Evolutionary conservation across 2,113 vertebrate species (phyloP).

Genomic region (Cephalopholis sonnerati): DNA sequence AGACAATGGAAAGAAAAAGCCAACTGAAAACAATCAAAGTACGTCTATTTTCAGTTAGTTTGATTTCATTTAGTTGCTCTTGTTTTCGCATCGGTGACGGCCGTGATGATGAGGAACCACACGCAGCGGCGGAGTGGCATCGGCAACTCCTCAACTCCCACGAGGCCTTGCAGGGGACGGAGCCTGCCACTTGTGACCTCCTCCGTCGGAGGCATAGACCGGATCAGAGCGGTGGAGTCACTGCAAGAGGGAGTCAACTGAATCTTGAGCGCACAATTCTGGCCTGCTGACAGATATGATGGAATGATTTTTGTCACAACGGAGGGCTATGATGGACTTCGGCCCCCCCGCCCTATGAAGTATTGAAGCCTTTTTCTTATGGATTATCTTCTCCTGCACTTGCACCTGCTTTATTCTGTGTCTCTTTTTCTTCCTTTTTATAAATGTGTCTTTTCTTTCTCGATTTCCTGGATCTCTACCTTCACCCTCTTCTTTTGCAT

Average conservation of each 20-base stretch:
- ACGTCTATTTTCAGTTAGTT: constrained; percentile 58
- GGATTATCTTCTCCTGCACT: constrained; percentile 61
- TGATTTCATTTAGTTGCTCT: constrained; percentile 44
- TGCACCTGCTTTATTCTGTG: constrained; percentile 64
- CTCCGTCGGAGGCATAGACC: neutral
- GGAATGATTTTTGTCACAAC: constrained; percentile 47
- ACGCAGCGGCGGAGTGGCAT: constrained; percentile 7
- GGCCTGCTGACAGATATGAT: constrained; percentile 52
- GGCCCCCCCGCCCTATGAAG: constrained; percentile 47
- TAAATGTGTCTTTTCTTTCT: constrained; percentile 54
- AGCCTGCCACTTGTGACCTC: constrained; percentile 50
- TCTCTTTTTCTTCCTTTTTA: constrained; percentile 54
- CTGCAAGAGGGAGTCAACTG: constrained; percentile 41
- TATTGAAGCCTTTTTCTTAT: constrained; percentile 70
- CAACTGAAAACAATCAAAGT: constrained; percentile 74
- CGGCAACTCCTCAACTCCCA: constrained; percentile 49
- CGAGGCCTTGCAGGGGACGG: constrained; percentile 70
- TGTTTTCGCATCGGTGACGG: constrained; percentile 22
- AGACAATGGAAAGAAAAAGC: constrained; percentile 72
- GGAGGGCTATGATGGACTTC: constrained; percentile 56
- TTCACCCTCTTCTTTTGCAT: constrained; percentile 38
- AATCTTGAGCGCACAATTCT: constrained; percentile 48
- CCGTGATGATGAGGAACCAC: constrained; percentile 39
- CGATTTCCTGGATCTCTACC: constrained; percentile 21
- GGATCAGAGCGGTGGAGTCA: constrained; percentile 34